phyloP scores from a whole-genome alignment of 2,113 vertebrate genomes.

The Gymnogyps californianus region DNA sequence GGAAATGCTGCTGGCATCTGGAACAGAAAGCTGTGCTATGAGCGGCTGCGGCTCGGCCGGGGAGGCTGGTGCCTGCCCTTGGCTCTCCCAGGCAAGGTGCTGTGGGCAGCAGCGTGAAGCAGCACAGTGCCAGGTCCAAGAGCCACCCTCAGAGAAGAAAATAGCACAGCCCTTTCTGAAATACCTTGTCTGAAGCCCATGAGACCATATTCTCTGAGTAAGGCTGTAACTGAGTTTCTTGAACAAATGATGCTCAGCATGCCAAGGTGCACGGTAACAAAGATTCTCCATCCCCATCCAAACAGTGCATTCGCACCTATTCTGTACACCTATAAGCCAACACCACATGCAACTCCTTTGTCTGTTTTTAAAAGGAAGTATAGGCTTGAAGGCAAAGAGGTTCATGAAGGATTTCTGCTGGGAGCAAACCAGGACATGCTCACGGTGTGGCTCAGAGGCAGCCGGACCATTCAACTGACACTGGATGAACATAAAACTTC shows the following conservation, averaged over 20 bases:
- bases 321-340: background rate
- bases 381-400: background rate
- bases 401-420: background rate
- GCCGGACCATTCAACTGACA: fast-evolving
- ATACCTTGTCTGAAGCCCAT: background rate
- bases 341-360: background rate
- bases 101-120: fast-evolving
- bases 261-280: too few relatives aligned
- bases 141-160: background rate
- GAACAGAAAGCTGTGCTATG: background rate
- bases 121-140: background rate
- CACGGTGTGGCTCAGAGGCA: fast-evolving
- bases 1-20: background rate
- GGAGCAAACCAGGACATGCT: background rate
- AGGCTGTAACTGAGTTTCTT: background rate
- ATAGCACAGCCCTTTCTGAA: background rate
- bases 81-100: background rate
- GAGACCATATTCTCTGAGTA: too few relatives aligned
- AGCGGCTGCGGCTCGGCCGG: background rate
- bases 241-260: background rate
- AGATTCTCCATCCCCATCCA: background rate
- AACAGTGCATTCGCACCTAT: fast-evolving
- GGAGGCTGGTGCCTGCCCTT: background rate
- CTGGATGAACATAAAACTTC: background rate
- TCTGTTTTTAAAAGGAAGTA: background rate